Conservation (phyloP, 1,140 invertebrate genomes). For the Anadara kagoshimensis region DNA sequence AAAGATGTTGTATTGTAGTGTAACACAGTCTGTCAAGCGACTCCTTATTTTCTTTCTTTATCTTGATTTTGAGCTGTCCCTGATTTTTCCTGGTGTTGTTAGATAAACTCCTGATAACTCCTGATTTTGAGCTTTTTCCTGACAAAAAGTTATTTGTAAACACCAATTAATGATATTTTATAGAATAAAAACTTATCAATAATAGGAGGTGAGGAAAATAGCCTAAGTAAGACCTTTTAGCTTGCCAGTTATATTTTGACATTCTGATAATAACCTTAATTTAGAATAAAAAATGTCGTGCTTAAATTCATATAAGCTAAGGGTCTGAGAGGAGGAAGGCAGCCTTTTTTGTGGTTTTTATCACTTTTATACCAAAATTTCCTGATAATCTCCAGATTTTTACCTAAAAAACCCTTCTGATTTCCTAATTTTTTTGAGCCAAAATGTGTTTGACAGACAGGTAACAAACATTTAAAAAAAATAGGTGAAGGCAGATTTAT, state of each 20-base stretch:
- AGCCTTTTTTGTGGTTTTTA: background rate
- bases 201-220: background rate
- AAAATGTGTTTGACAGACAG: background rate
- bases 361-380: background rate
- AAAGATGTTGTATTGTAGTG: no score
- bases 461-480: no score
- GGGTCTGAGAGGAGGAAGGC: background rate
- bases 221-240: no score
- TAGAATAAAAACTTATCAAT: background rate
- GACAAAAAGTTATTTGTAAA: background rate
- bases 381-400: no score
- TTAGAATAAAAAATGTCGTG: no score
- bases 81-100: background rate
- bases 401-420: background rate
- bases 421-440: background rate
- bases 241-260: no score
- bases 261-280: background rate
- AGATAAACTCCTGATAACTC: background rate
- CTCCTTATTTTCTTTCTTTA: background rate
- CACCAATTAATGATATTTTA: background rate
- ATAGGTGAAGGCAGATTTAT: no score
- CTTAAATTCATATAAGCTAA: no score
- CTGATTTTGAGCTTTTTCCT: background rate
- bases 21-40: constrained; percentile 1
- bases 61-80: background rate